A percentile compares a stretch with the other conserved stretches of the same genome.
Evolutionary conservation across 1,140 invertebrate genomes (phyloP).

Genomic region (Zaprionus ghesquierei): DNA sequence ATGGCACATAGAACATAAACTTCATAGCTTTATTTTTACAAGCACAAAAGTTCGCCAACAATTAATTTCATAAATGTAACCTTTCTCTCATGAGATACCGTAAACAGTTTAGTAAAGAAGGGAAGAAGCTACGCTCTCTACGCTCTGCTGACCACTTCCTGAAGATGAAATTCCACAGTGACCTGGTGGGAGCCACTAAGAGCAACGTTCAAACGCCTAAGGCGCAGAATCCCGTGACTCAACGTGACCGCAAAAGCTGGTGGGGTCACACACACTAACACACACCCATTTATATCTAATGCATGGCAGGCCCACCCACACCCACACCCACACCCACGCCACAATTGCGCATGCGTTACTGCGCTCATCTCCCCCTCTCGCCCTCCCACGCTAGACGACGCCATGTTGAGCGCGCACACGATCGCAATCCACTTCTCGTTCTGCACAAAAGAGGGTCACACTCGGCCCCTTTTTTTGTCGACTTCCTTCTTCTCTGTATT

Average conservation of each 20-base stretch:
- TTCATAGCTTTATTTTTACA: no score
- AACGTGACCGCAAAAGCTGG: slow-evolving; percentile 40
- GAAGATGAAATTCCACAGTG: background rate
- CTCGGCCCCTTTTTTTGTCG: slow-evolving; percentile 3
- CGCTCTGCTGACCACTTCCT: background rate
- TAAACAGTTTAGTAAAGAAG: background rate
- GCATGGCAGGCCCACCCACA: slow-evolving; percentile 55
- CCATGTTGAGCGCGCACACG: slow-evolving; percentile 29
- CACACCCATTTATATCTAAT: slow-evolving; percentile 21
- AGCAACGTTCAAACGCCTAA: slow-evolving; percentile 10
- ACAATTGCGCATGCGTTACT: slow-evolving; percentile 72
- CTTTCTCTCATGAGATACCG: background rate
- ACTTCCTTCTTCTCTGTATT: slow-evolving; percentile 3
- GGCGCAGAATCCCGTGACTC: slow-evolving; percentile 55
- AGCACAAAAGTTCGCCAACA: no score
- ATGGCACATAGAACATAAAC: no score
- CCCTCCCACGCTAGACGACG: slow-evolving; percentile 29
- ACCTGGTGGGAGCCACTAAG: background rate
- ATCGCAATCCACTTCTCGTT: slow-evolving; percentile 25
- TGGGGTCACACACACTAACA: slow-evolving; percentile 31
- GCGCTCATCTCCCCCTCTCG: slow-evolving; percentile 9
- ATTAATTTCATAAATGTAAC: no score
- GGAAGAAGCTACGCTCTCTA: background rate
- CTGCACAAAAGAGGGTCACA: slow-evolving; percentile 14
- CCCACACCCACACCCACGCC: slow-evolving; percentile 19